Base-by-base conservation (phyloP, 1,140 invertebrate species). In the Himalopsyche phryganea region DNA sequence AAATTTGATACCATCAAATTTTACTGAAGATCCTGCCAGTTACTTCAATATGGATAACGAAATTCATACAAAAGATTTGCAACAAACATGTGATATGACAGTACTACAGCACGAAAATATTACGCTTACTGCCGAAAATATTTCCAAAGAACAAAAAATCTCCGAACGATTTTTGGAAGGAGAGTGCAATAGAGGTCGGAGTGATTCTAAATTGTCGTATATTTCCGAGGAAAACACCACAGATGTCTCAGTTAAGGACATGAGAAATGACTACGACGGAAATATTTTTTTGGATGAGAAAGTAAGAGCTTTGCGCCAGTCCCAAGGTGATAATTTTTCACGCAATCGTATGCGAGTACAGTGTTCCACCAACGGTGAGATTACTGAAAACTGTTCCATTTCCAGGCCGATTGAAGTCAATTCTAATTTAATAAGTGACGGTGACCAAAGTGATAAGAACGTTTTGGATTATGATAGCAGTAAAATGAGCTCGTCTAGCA, bases 151-250 rank as follows among this genome's bases (percentile, higher is more conserved):
- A 28, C 23, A 28, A 28, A 28, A 28, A 28, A 28, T 5, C 9
- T 3, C 23, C 23, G 23, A 28, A 28, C 4, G 23, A 9, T 28
- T 28, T 28, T 5, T 28, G 23, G 23, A 28, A 28, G 23, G 23
- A 9, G 23, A 28, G 3, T 28, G 23, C 23, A 28, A 28, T 28
- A 36, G 36, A 36, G 33, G 38, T n/a, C 14, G 57, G 13, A 62
- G 50, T 38, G 61, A 63, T 13, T 55, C 57, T 20, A 63, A 63
- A 13, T 15, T 63, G 17, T 63, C 61, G 11, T 44, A 58, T 11
- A 63, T 63, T 35, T 63, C 61, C 3, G 61, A 63, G 45, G 61
- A 63, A 49, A 63, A 53, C 15, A 48, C 57, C 7, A 63, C 61
- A 1, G 61, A 63, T 46, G 52, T 53, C 10, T 63, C 61, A 6